Conservation (phyloP, 23 tunicate species). For the Phallusia fumigata region DNA sequence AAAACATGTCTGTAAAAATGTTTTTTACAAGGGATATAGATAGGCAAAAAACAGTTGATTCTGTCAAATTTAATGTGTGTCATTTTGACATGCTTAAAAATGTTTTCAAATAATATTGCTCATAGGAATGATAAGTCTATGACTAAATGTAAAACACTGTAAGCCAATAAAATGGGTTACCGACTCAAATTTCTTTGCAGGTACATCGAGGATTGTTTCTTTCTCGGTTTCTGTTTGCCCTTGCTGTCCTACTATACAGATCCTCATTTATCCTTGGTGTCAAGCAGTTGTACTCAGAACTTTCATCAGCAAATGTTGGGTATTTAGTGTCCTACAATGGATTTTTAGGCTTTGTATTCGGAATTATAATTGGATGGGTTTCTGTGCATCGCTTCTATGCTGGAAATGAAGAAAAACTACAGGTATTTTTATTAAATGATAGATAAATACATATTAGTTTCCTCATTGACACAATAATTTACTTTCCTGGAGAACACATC, state of each 20-base stretch:
- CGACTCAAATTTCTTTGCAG: neutral
- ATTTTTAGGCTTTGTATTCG: slow-evolving; percentile 39
- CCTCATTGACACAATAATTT: no score
- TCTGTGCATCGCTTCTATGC: slow-evolving; percentile 31
- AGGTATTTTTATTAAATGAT: slow-evolving; percentile 17
- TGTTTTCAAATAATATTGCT: no score
- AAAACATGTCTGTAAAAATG: no score
- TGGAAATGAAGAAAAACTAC: slow-evolving; percentile 58
- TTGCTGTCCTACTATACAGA: slow-evolving; percentile 51
- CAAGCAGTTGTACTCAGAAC: slow-evolving; percentile 29
- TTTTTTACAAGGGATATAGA: no score
- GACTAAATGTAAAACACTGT: no score
- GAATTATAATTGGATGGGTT: slow-evolving; percentile 34
- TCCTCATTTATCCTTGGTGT: slow-evolving; percentile 61
- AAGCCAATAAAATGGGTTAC: no score
- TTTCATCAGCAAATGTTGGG: slow-evolving; percentile 37
- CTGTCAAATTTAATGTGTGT: no score
- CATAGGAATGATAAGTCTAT: no score
- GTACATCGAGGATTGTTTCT: slow-evolving; percentile 38
- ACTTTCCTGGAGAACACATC: no score
- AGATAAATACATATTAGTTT: no score
- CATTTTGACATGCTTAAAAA: no score
- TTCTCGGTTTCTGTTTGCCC: slow-evolving; percentile 47
- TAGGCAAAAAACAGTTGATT: no score
- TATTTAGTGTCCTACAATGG: slow-evolving; percentile 60